Base-by-base conservation (phyloP, 2,113 vertebrate genomes). In the Nibea albiflora region DNA sequence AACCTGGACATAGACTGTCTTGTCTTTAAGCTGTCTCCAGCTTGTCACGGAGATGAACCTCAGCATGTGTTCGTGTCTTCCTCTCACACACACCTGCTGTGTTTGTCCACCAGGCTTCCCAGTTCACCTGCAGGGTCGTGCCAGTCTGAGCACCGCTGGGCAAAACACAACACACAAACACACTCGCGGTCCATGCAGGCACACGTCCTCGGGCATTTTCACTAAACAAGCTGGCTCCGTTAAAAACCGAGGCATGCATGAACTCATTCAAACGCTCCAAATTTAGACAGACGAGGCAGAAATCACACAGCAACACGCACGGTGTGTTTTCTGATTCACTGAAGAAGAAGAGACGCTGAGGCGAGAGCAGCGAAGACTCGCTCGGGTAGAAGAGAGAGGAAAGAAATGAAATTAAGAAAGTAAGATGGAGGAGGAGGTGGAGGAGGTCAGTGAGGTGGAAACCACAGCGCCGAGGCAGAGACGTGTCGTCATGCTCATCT, bases 211-310 rank as follows among this genome's bases (percentile, higher is more conserved):
- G 1, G 76, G 78, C 78, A 44, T n/a, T 74, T 79, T 81, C 65
- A 12, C 79, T 76, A 81, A 74, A 78, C 56, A 75, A 22, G 7
- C 73, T 70, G 73, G 52, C 73, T 87, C n/a, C 62, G 35, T 53
- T 73, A 24, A 70, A 80, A 83, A 80, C 62, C 76, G 74, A 66
- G 26, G 22, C 80, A 85, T 11, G 81, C 75, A 75, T 85, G 83
- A 86, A 82, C 72, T 52, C 42, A 82, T 86, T 88, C 77, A 73
- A 67, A 75, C 60, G 11, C 78, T 82, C 81, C 89, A 78, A 62
- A 87, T 72, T 85, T 77, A 75, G 60, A 57, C 35, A 49, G 66
- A 61, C 17, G 24, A 64, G 60, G 73, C 77, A 83, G 53, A 85
- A 47, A 80, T 68, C 69, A 62, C 65, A 83, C 76, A 85, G 61